A percentile compares a stretch with the other conserved stretches of the same genome.
Conservation (phyloP, 2,888 invertebrate genomes). For the Drosophila acutilabella region DNA sequence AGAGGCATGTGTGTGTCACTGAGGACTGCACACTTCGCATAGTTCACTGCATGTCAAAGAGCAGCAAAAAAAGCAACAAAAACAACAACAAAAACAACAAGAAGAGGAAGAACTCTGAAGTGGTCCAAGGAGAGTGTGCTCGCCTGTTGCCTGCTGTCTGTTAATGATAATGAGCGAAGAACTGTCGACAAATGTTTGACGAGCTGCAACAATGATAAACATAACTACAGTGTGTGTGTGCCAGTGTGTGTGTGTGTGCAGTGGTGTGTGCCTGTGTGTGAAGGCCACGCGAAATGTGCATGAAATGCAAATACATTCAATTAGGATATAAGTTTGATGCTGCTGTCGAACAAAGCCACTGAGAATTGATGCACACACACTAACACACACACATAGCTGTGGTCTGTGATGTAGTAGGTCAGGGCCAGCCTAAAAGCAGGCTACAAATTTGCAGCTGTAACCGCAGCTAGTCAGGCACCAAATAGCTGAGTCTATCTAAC, state of each 20-base stretch:
- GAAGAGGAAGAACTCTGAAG: slow-evolving; percentile 41
- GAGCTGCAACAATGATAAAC: slow-evolving; percentile 39
- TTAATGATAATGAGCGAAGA: slow-evolving; percentile 37
- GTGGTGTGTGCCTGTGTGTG: slow-evolving; percentile 25
- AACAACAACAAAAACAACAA: slow-evolving; percentile 14
- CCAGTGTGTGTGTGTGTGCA: slow-evolving; percentile 3
- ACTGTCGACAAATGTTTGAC: slow-evolving; percentile 36
- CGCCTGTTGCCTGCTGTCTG: slow-evolving; percentile 27
- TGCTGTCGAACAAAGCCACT: slow-evolving; percentile 38
- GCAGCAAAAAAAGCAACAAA: slow-evolving; percentile 32
- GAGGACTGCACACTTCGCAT: slow-evolving; percentile 23
- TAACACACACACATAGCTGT: slow-evolving; percentile 4
- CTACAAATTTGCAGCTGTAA: slow-evolving; percentile 31
- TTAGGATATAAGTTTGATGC: slow-evolving; percentile 44
- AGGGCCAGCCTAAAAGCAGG: slow-evolving; percentile 54
- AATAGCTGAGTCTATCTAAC: slow-evolving; percentile 42
- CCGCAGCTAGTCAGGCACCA: slow-evolving; percentile 46
- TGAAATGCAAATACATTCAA: slow-evolving; percentile 64
- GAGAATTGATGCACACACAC: slow-evolving; percentile 21
- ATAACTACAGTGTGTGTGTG: slow-evolving; percentile 12
- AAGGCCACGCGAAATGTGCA: slow-evolving; percentile 34
- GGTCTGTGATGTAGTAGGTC: slow-evolving; percentile 48
- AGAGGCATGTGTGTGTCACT: neutral
- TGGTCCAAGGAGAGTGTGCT: slow-evolving; percentile 36
- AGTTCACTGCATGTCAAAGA: slow-evolving; percentile 48